Evolutionary conservation across 2,888 invertebrate genomes (phyloP), one percentile per base, ranked within the genome.

Genomic region (Eurytoma californica): DNA sequence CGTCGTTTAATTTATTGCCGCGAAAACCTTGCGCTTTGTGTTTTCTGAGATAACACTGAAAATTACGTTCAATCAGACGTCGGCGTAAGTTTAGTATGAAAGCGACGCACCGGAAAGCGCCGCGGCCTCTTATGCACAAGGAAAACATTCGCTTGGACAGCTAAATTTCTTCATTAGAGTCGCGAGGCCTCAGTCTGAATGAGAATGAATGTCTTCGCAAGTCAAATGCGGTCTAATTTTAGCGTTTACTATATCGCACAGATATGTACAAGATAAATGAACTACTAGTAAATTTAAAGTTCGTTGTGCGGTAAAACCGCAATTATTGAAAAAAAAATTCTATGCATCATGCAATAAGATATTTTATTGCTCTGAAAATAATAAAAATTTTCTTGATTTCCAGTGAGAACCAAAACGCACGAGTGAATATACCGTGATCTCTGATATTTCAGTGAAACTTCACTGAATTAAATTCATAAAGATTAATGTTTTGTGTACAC

Each of bases 121-220:
- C 39, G 47, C 20, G 49, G 16, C 7, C 24, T 18, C 18, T 20
- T 49, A 14, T 20, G 24, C 57, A 3, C 20, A 20, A 30, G 68
- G 55, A 55, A 68, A 68, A 55, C 47, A 58, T 70, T 49, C 58
- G 70, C 24, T 16, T 16, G 60, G 70, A 70, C 70, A 70, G 70
- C 60, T 70, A 60, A 70, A 70, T 70, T 70, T 70, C 70, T 70
- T 70, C 70, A 70, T 70, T 70, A 70, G 24, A 70, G 60, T 60
- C 60, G 60, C 30, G 57, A 16, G 14, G 28, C 49, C 24, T n/a
- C 39, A 39, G 39, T 20, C 57, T 55, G 57, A 57, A 57, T 68
- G 39, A n/a, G n/a, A 57, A 68, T 49, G 49, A 20, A 24, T 20
- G 24, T 24, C 20, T 18, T 20, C 49, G 24, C 49, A 49, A 66